phyloP scores from a whole-genome alignment of 2,888 invertebrate species.

The Tetragonula carbonaria region DNA sequence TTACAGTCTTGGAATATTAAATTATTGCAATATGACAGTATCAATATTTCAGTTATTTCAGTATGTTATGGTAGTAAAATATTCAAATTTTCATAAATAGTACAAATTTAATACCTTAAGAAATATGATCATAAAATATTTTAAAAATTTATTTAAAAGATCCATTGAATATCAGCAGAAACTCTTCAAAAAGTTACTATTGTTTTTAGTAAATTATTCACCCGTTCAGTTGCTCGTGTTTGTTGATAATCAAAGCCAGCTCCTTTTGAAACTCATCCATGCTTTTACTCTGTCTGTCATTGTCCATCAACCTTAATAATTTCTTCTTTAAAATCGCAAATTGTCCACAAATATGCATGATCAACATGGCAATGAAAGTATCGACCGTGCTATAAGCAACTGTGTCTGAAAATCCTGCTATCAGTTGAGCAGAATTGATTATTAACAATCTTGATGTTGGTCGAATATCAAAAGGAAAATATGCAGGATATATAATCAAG shows the following conservation, averaged over 20 bases:
- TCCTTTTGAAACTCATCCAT: conserved; percentile 21
- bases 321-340: conserved; percentile 46
- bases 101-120: not conserved
- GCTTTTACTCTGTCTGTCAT: not conserved
- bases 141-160: not conserved
- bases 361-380: conserved; percentile 65
- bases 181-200: not conserved
- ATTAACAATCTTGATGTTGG: conserved; percentile 28
- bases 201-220: conserved; percentile 3
- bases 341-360: conserved; percentile 65
- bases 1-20: too few relatives aligned
- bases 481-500: conserved; percentile 42
- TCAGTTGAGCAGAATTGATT: conserved; percentile 41
- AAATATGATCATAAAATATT: not conserved
- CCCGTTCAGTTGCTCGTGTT: conserved; percentile 62
- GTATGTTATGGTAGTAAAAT: too few relatives aligned
- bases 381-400: conserved; percentile 59
- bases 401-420: conserved; percentile 40
- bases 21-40: too few relatives aligned
- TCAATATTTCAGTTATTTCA: too few relatives aligned
- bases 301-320: conserved; percentile 31
- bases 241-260: conserved; percentile 54
- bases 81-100: not conserved
- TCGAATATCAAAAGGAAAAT: conserved; percentile 56
- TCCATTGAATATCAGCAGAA: not conserved